Evolutionary conservation across 2,797 vertebrate genomes (phyloP).

Genomic region (Lithobates sylvaticus): DNA sequence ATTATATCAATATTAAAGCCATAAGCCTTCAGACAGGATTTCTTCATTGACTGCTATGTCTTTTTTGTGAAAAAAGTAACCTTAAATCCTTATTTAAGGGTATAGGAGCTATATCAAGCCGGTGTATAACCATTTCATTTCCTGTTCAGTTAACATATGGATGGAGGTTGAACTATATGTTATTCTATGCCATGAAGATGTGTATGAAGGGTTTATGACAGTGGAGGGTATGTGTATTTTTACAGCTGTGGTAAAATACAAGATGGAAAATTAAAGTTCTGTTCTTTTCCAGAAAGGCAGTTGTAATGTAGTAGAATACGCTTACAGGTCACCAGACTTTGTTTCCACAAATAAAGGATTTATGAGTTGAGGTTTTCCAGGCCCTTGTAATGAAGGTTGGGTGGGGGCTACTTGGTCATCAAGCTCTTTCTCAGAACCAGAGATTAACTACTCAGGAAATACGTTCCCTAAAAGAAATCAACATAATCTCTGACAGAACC

Average conservation of each 20-base stretch:
- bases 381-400: background rate
- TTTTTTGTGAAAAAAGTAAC: no score
- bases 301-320: background rate
- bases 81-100: background rate
- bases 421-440: constrained; percentile 13
- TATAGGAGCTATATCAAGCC: background rate
- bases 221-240: constrained; percentile 16
- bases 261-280: background rate
- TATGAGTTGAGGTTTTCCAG: constrained; percentile 15
- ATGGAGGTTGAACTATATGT: background rate
- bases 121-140: background rate
- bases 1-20: background rate
- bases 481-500: constrained; percentile 27
- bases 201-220: constrained; percentile 30
- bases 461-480: constrained; percentile 14
- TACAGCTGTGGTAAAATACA: constrained; percentile 14
- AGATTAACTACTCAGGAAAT: constrained; percentile 39
- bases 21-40: background rate
- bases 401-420: background rate
- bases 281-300: background rate
- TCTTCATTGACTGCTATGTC: no score
- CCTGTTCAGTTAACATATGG: background rate
- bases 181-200: constrained; percentile 1
- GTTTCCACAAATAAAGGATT: constrained; percentile 39
- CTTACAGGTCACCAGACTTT: background rate